Evolutionary conservation across 2,113 vertebrate species (phyloP), one percentile per base, ranked within the genome.

Genomic region (Zosterops borbonicus): DNA sequence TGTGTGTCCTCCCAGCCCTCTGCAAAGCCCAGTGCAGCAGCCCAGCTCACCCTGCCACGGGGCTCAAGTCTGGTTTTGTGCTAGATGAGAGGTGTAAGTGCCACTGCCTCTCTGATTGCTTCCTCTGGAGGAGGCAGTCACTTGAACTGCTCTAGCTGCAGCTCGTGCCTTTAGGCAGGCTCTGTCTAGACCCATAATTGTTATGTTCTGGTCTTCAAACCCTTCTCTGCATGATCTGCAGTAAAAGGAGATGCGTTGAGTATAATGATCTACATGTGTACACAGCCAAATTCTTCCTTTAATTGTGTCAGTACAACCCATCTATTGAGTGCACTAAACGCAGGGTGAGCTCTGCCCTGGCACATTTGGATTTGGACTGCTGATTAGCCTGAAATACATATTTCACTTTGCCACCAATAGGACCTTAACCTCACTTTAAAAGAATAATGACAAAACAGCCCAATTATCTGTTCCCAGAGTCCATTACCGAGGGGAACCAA

Each of bases 391-490:
- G 60, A 82, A 86, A 80, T 83, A 88, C 79, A 70, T 92, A 93
- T 70, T 93, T 91, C 71, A 58, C 82, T 88, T 90, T 33, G 39
- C 35, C 49, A 37, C 87, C 78, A 76, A 55, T 31, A 91, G 84
- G 62, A 95, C 70, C 91, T 94, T 96, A 92, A 88, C 94, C 95
- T 92, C 91, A 91, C 94, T 96, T 96, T 59, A 82, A 91, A 91
- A 83, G 91, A 91, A 49, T 92, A 93, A 94, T 88, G 94, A 90
- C 90, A 95, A 95, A 96, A 91, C 87, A 87, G 87, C 82, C 94
- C 91, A 95, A 95, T 96, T 95, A 95, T 88, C 91, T 80, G 59
- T 82, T 96, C 82, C 63, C 71, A 77, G 81, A 95, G 90, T 87
- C 84, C 93, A 95, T 95, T 94, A 95, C 67, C 0, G 5, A 73